A percentile compares a stretch with the other conserved stretches of the same genome.
Evolutionary conservation across 2,888 invertebrate species (phyloP).

Genomic region (Papilio demoleus): DNA sequence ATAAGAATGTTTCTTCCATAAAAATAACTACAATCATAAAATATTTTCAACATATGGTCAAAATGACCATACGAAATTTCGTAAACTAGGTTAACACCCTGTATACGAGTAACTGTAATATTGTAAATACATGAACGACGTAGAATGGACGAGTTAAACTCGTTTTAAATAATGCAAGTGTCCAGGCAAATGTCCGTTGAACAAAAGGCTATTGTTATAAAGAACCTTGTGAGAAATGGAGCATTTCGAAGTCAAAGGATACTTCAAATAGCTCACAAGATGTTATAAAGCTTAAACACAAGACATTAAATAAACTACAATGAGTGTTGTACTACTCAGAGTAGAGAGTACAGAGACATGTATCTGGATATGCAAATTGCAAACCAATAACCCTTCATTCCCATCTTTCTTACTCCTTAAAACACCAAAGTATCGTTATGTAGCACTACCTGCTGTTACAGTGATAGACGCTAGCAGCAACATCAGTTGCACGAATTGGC

Average conservation of each 20-base stretch:
- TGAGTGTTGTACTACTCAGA: too few species aligned
- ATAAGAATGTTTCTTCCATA: too few species aligned
- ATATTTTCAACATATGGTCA: neutral
- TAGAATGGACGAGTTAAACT: slow-evolving; percentile 19
- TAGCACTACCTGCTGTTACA: too few species aligned
- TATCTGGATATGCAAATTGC: too few species aligned
- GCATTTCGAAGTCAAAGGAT: slow-evolving; percentile 2
- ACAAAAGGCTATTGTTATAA: slow-evolving; percentile 78
- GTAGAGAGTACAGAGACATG: too few species aligned
- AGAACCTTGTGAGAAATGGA: slow-evolving; percentile 31
- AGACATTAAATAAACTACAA: too few species aligned
- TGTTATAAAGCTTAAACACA: too few species aligned
- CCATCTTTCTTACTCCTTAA: too few species aligned
- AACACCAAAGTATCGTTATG: too few species aligned
- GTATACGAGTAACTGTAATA: slow-evolving; percentile 52
- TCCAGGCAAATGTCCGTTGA: neutral
- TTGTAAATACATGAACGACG: slow-evolving; percentile 46
- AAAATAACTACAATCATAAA: neutral
- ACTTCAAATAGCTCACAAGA: neutral
- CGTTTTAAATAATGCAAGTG: slow-evolving; percentile 34
- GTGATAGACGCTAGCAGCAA: too few species aligned
- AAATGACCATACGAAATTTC: neutral
- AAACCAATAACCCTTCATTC: too few species aligned
- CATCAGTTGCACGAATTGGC: too few species aligned
- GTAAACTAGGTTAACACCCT: neutral